A percentile compares a stretch with the other conserved stretches of the same genome.
Evolutionary conservation across 2,113 vertebrate species (phyloP).

Genomic region (Sula dactylatra): DNA sequence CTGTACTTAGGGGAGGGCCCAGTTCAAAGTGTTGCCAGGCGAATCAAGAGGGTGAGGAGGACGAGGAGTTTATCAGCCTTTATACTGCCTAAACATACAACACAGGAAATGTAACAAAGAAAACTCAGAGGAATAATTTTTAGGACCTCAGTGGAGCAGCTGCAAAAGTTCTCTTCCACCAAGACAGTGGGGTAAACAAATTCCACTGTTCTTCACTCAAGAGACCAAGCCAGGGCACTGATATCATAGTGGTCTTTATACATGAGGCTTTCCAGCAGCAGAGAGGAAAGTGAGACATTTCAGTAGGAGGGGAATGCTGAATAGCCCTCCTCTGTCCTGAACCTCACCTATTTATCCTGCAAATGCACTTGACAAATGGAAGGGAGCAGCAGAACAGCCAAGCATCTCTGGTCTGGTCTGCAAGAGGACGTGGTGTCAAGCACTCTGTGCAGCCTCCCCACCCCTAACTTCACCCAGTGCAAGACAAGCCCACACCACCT

Average conservation of each 20-base stretch:
- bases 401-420: neutral
- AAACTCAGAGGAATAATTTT: neutral
- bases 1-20: neutral
- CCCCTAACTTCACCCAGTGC: neutral
- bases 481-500: neutral
- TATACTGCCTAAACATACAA: neutral
- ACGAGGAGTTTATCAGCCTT: neutral
- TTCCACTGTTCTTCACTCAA: neutral
- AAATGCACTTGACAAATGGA: neutral
- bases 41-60: neutral
- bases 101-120: neutral
- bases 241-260: fast-evolving
- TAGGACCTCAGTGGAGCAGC: neutral
- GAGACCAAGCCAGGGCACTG: no score
- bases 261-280: neutral
- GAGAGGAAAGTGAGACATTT: neutral
- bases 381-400: neutral
- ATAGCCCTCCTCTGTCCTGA: neutral
- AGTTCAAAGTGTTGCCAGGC: neutral
- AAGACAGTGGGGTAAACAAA: neutral
- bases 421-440: neutral
- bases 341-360: neutral
- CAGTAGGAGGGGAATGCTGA: neutral
- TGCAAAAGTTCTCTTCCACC: neutral
- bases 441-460: neutral